Conservation (phyloP, 1,140 invertebrate genomes). For the Aphis gossypii region DNA sequence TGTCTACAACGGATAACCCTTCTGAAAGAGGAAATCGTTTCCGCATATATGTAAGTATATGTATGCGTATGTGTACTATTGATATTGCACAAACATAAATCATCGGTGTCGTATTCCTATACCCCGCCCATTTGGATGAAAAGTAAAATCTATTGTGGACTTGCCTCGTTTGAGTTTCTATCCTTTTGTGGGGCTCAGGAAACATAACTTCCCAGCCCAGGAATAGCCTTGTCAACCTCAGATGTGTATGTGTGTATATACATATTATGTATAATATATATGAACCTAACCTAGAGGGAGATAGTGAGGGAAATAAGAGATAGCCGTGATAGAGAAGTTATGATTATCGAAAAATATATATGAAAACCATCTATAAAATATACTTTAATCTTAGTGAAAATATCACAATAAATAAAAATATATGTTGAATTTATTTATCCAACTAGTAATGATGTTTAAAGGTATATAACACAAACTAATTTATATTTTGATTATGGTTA, state of each 20-base stretch:
- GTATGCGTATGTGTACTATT: background rate
- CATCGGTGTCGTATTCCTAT: slow-evolving; percentile 21
- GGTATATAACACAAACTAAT: background rate
- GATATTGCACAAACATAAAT: slow-evolving; percentile 26
- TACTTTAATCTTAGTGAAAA: background rate
- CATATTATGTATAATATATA: background rate
- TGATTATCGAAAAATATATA: background rate
- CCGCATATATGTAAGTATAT: background rate
- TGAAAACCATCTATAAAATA: background rate
- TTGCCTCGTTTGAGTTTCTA: slow-evolving; percentile 24
- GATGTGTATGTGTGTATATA: background rate
- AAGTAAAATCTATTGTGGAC: slow-evolving; percentile 37
- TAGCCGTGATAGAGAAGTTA: background rate
- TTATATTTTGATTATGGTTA: background rate
- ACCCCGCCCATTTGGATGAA: background rate
- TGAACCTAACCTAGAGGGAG: background rate
- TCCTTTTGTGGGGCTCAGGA: slow-evolving; percentile 9
- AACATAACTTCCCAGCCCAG: slow-evolving; percentile 1
- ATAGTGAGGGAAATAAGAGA: background rate
- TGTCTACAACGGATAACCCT: background rate
- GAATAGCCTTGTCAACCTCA: background rate
- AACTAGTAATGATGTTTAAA: background rate
- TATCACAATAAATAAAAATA: background rate
- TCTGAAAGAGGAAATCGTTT: background rate
- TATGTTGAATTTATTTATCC: background rate